Evolutionary conservation across 2,797 vertebrate species (phyloP), one percentile per base, ranked within the genome.

Genomic region (Hephaestus fuliginosus): DNA sequence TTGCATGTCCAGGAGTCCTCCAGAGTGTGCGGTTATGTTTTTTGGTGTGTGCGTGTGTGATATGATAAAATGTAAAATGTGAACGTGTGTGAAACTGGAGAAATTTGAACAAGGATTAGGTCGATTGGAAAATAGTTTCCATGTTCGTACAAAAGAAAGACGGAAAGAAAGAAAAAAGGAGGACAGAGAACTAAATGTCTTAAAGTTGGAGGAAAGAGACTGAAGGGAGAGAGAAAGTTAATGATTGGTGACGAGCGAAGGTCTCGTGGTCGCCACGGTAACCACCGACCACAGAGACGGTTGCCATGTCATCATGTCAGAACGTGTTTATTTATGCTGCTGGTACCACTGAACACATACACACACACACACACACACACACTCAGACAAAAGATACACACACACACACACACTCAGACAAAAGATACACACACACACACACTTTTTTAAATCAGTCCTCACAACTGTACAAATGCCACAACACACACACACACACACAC

Each of bases 231-330:
- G 63, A 65, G 67, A 80, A 52, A 28, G 46, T 76, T 80, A 78
- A 86, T 75, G 83, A 79, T 65, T 58, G 71, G 81, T 78, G 80
- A 86, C 69, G 68, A 81, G 79, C 41, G 14, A 25, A 41, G 80
- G 80, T 73, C 77, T 85, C 36, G 82, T 18, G 82, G 88, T 86
- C 56, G 30, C 68, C 68, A 49, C 57, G 71, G 81, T 72, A 81
- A 78, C 88, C 84, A 41, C 86, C n/a, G 46, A 81, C 84, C 82
- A 62, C 86, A 81, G 75, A 85, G 73, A 70, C 46, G 66, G 79
- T 68, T 85, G 88, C 84, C 84, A 85, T 85, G 84, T 85, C 82
- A 75, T 85, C 74, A 56, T 88, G 86, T 86, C 84, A 80, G 73
- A 67, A 63, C 48, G 20, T 84, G 84, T 88, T 90, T 90, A 90